A percentile compares a stretch with the other conserved stretches of the same genome.
These are phyloP conservation scores for Cricetomys ansorgei DNA, from an alignment of 2,113 vertebrate genomes.

Conservation along the genomic window DNA sequence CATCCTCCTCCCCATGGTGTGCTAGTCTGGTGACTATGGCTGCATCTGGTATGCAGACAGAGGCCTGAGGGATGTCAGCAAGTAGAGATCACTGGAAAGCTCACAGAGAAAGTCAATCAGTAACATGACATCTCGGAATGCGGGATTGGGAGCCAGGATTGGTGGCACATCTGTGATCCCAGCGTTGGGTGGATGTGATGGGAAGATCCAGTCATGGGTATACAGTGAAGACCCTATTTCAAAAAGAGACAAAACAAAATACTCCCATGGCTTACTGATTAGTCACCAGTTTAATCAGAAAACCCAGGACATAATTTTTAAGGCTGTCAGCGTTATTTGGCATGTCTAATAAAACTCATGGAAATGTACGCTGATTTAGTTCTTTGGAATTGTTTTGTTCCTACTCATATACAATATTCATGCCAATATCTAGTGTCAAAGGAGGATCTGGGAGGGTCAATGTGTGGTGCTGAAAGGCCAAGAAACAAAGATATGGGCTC, in stretches of 20 bases:
- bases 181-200: neutral
- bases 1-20: neutral
- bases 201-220: neutral
- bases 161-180: neutral
- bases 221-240: neutral
- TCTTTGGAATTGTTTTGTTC: neutral
- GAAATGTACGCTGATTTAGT: neutral
- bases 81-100: neutral
- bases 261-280: neutral
- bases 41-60: neutral
- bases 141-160: neutral
- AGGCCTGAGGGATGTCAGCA: neutral
- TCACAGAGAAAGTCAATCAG: neutral
- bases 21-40: neutral
- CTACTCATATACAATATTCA: neutral
- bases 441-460: neutral
- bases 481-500: neutral
- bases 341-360: slow-evolving; percentile 45
- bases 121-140: neutral
- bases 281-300: neutral
- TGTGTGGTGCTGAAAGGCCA: neutral
- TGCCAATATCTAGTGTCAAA: slow-evolving; percentile 5
- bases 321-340: slow-evolving; percentile 3
- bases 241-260: neutral
- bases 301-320: neutral